Conservation (phyloP, 2,113 vertebrate genomes). For the Urocitellus parryii region DNA sequence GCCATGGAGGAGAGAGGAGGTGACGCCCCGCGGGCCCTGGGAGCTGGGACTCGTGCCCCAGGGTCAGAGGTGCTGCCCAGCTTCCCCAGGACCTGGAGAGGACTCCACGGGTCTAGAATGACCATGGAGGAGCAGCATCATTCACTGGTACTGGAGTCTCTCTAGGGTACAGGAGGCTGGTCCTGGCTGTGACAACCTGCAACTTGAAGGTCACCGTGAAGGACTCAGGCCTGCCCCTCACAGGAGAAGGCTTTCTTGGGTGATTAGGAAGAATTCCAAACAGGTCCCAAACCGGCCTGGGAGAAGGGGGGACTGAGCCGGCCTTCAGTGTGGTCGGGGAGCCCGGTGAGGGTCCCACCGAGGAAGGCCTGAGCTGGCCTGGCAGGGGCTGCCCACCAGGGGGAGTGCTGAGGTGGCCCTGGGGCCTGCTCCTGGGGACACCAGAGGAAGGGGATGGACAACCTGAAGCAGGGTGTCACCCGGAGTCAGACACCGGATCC, state of each 20-base stretch:
- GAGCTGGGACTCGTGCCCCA: background rate
- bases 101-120: too few species aligned
- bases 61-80: background rate
- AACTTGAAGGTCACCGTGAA: background rate
- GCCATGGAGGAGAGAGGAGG: background rate
- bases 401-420: too few species aligned
- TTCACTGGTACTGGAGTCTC: background rate
- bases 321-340: background rate
- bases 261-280: background rate
- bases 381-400: too few species aligned
- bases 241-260: background rate
- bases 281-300: background rate
- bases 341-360: too few species aligned
- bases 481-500: background rate
- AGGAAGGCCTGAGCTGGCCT: too few species aligned
- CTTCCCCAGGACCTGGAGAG: background rate
- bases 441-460: background rate
- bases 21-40: background rate
- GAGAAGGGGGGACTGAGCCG: background rate
- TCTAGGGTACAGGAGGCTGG: background rate
- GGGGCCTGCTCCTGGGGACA: too few species aligned
- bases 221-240: background rate
- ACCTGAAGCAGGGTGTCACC: background rate
- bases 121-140: background rate
- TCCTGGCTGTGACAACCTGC: background rate